Percentiles rank a stretch among this genome's conserved stretches.
Conservation (phyloP, 2,888 invertebrate genomes). For the Chalcosyrphus nemorum region DNA sequence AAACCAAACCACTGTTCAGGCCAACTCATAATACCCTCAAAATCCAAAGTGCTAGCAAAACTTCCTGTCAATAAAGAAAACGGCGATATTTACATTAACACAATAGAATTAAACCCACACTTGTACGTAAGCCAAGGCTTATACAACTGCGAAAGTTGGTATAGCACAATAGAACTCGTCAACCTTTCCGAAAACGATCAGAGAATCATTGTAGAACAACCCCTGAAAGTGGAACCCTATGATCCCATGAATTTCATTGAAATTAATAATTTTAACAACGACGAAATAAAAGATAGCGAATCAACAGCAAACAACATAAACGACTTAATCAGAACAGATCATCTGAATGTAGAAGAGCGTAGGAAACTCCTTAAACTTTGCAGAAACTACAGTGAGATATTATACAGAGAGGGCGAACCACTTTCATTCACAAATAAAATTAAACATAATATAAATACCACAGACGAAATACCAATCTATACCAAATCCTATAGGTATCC, state of each 20-base stretch:
- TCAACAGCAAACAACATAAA: not conserved
- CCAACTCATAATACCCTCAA: not conserved
- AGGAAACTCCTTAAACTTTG: conserved; percentile 37
- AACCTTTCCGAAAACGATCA: conserved; percentile 8
- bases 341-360: conserved; percentile 43
- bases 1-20: conserved; percentile 3
- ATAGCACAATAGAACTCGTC: conserved; percentile 26
- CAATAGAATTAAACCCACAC: conserved; percentile 1
- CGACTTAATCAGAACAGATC: conserved; percentile 19
- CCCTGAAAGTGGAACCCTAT: conserved; percentile 14
- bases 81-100: not conserved
- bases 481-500: conserved; percentile 37
- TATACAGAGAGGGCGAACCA: conserved; percentile 32
- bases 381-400: conserved; percentile 41
- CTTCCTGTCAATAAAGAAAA: not conserved
- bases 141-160: conserved; percentile 23
- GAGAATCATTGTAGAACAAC: conserved; percentile 27
- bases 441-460: conserved; percentile 70
- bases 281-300: not conserved
- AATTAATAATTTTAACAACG: conserved; percentile 24
- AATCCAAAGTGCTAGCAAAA: not conserved
- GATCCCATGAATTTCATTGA: not conserved
- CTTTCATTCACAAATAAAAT: conserved; percentile 68
- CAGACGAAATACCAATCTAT: conserved; percentile 32
- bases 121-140: conserved; percentile 20